Conservation (phyloP, 2,797 vertebrate species). For the Mallotus villosus region DNA sequence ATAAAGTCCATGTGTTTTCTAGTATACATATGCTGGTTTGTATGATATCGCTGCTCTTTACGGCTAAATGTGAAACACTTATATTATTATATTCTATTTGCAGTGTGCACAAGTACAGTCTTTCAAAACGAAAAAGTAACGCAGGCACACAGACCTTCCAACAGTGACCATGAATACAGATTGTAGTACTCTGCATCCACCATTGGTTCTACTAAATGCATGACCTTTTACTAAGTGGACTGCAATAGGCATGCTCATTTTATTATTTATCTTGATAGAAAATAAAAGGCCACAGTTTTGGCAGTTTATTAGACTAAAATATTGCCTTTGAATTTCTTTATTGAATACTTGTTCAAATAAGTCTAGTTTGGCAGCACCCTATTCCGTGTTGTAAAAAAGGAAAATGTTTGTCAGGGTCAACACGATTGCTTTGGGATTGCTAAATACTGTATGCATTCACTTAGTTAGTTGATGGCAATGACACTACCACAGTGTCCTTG, state of each 20-base stretch:
- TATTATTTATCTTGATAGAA: not conserved
- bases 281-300: conserved; percentile 3
- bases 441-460: too few species aligned
- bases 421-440: too few species aligned
- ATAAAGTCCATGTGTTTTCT: not conserved
- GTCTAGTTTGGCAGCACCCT: too few species aligned
- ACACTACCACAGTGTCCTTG: not conserved
- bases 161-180: not conserved
- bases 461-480: not conserved
- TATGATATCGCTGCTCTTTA: conserved; percentile 35
- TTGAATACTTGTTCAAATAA: too few species aligned
- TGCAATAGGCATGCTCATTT: not conserved
- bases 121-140: too few species aligned
- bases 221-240: conserved; percentile 20
- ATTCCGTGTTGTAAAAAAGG: too few species aligned
- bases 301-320: not conserved
- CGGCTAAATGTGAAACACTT: conserved; percentile 21
- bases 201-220: conserved; percentile 29
- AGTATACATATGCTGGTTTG: not conserved
- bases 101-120: too few species aligned
- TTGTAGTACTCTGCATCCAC: conserved; percentile 25
- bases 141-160: too few species aligned
- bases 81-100: too few species aligned
- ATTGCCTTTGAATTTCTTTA: too few species aligned
- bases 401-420: too few species aligned